A percentile compares a stretch with the other conserved stretches of the same genome.
These are phyloP conservation scores for Gallinago nigripennis DNA, from an alignment of 2,797 vertebrate genomes.

Conservation along the genomic window DNA sequence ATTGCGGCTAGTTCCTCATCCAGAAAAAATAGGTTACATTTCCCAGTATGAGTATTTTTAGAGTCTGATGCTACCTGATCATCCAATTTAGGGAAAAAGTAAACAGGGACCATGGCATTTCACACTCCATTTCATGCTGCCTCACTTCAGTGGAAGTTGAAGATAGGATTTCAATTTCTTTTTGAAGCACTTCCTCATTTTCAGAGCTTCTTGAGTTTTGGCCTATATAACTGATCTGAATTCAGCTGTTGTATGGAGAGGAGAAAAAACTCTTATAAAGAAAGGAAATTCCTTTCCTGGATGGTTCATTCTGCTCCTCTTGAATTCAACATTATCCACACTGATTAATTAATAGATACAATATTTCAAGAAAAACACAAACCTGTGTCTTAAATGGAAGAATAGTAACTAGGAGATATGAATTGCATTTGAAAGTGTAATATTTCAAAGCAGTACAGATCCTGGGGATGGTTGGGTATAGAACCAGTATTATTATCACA, in stretches of 20 bases:
- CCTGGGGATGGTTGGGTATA: background rate
- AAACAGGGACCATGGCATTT: slow-evolving; percentile 19
- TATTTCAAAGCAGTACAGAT: background rate
- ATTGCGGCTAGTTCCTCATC: background rate
- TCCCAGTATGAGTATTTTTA: background rate
- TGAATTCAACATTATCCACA: background rate
- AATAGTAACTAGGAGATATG: background rate
- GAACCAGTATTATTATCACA: background rate
- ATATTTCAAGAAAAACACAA: background rate
- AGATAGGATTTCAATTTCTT: background rate
- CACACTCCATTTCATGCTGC: slow-evolving; percentile 27
- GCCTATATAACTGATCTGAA: background rate
- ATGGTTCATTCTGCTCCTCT: background rate
- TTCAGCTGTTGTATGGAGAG: background rate
- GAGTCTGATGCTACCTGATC: background rate
- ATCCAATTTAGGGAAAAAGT: slow-evolving; percentile 13
- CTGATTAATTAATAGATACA: background rate
- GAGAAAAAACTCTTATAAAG: background rate
- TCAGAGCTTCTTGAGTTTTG: background rate
- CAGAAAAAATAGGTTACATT: background rate
- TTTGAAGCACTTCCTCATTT: slow-evolving; percentile 6
- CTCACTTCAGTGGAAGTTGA: background rate
- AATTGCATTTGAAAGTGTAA: background rate
- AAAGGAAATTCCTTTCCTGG: slow-evolving; percentile 14
- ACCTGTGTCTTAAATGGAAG: background rate